These are phyloP conservation scores for Nesidiocoris tenuis DNA, from an alignment of 2,888 invertebrate species.

Conservation along the genomic window DNA sequence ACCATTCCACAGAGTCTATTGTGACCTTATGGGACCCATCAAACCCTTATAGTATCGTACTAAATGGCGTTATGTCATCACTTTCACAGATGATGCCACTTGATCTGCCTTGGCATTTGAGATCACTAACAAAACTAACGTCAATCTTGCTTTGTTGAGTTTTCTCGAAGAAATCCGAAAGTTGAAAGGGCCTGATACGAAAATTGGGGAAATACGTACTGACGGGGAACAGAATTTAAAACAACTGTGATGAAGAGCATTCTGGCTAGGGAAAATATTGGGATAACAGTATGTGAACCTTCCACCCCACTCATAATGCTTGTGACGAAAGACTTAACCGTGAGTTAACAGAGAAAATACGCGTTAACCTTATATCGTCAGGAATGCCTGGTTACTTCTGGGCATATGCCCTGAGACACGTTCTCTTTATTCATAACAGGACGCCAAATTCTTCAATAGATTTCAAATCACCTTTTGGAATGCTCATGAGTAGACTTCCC, in stretches of 20 bases:
- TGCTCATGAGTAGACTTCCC: not conserved
- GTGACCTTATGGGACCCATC: not conserved
- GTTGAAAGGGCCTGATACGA: not conserved
- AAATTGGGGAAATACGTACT: not conserved
- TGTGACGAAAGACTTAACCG: not conserved
- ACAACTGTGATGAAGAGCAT: not conserved
- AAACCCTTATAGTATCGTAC: not conserved
- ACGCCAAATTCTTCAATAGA: not conserved
- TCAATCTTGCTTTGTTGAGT: not conserved
- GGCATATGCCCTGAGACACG: not conserved
- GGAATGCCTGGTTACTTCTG: not conserved
- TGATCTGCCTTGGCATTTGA: not conserved
- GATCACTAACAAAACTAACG: not conserved
- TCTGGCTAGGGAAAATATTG: not conserved
- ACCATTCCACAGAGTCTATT: not conserved
- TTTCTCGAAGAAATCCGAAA: not conserved
- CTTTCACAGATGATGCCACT: not conserved
- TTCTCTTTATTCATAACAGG: not conserved
- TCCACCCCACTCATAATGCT: not conserved
- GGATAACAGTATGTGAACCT: not conserved
- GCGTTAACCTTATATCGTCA: not conserved
- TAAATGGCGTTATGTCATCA: not conserved
- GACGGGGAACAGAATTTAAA: not conserved
- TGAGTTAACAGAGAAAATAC: not conserved
- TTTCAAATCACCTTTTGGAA: not conserved